A percentile compares a stretch with the other conserved stretches of the same genome.
Conservation (phyloP, 2,797 vertebrate genomes). For the Rhinoraja longicauda region DNA sequence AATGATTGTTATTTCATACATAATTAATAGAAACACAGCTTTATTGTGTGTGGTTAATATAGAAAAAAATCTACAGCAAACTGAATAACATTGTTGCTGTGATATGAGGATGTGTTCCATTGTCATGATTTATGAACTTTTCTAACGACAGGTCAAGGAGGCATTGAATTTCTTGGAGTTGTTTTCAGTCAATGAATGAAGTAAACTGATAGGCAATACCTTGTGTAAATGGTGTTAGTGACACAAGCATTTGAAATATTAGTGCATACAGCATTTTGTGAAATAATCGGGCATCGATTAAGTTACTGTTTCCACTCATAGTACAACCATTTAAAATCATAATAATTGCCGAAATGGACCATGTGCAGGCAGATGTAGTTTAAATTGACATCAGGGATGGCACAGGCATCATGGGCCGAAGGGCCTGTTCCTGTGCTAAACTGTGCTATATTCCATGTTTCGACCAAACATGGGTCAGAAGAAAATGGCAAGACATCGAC, state of each 20-base stretch:
- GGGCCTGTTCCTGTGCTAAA: no score
- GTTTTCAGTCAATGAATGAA: neutral
- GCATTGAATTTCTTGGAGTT: neutral
- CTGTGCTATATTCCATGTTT: neutral
- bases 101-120: neutral
- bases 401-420: no score
- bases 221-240: neutral
- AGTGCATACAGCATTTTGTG: neutral
- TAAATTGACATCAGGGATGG: no score
- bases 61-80: neutral
- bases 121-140: neutral
- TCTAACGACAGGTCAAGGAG: neutral
- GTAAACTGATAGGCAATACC: neutral
- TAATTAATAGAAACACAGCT: neutral
- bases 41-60: neutral
- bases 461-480: neutral
- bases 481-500: neutral
- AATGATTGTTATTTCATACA: neutral
- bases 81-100: neutral
- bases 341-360: neutral
- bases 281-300: neutral
- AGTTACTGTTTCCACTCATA: neutral
- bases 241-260: neutral
- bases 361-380: no score
- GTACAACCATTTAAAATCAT: neutral